Conservation (phyloP, 2,888 invertebrate genomes). For the Omphaloscelis lunosa region DNA sequence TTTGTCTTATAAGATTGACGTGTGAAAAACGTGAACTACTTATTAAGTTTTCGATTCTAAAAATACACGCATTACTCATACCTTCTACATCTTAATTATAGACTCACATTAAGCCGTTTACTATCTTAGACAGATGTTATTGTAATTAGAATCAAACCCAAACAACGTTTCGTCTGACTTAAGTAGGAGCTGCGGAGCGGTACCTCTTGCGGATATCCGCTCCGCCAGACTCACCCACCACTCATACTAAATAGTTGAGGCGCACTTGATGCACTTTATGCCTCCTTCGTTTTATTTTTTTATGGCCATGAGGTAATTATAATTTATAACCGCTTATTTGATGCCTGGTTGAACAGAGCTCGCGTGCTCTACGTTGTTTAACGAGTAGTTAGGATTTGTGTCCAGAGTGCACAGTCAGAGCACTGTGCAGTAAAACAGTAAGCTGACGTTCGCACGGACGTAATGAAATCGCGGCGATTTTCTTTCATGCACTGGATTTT, state of each 20-base stretch:
- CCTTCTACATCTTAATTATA: slow-evolving; percentile 45
- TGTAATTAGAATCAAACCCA: slow-evolving; percentile 55
- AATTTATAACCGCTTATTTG: slow-evolving; percentile 67
- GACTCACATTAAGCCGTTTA: slow-evolving; percentile 38
- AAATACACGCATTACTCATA: slow-evolving; percentile 34
- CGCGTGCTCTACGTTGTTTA: slow-evolving; percentile 68
- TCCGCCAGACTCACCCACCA: slow-evolving; percentile 74
- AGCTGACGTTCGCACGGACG: no score
- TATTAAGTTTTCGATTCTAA: slow-evolving; percentile 14
- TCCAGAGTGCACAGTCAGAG: slow-evolving; percentile 6
- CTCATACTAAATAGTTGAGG: slow-evolving; percentile 77
- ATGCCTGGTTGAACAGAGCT: slow-evolving; percentile 64
- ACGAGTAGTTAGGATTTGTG: slow-evolving; percentile 44
- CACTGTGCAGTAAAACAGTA: slow-evolving; percentile 26
- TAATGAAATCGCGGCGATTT: no score
- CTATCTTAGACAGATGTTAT: slow-evolving; percentile 48
- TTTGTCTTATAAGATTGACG: slow-evolving; percentile 1
- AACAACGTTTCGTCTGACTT: slow-evolving; percentile 49
- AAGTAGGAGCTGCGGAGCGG: slow-evolving; percentile 60
- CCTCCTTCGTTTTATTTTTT: slow-evolving; percentile 67
- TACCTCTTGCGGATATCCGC: slow-evolving; percentile 85
- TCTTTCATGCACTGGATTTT: no score
- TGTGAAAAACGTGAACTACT: slow-evolving; percentile 5
- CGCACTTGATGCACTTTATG: slow-evolving; percentile 56
- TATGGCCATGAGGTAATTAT: slow-evolving; percentile 70